Percentiles rank a stretch among this genome's conserved stretches.
These are phyloP conservation scores for Halichoerus grypus DNA, from an alignment of 2,113 vertebrate species.

Conservation along the genomic window DNA sequence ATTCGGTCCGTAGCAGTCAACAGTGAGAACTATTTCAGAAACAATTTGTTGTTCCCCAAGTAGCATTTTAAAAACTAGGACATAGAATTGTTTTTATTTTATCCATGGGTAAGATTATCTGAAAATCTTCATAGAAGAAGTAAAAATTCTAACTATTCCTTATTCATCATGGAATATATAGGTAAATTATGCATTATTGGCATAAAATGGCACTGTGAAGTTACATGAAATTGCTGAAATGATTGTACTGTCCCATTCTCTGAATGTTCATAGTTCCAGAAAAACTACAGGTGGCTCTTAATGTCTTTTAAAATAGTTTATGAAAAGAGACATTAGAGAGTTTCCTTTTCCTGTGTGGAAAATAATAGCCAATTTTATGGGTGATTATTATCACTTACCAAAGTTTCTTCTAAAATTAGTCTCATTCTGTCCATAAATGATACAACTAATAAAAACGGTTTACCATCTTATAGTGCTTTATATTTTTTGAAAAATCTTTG, in stretches of 20 bases:
- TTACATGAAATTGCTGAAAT: constrained; percentile 53
- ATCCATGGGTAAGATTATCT: background rate
- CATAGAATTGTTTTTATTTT: constrained; percentile 46
- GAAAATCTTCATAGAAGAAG: constrained; percentile 54
- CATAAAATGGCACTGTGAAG: constrained; percentile 37
- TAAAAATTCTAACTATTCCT: constrained; percentile 43
- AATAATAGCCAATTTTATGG: constrained; percentile 48
- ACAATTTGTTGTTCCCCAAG: background rate
- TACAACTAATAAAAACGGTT: background rate
- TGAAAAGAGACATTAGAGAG: constrained; percentile 23
- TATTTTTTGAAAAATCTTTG: background rate
- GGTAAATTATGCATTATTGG: constrained; percentile 51
- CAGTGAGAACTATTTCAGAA: constrained; percentile 37
- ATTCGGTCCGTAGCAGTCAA: background rate
- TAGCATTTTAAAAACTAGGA: constrained; percentile 29
- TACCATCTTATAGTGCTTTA: constrained; percentile 7
- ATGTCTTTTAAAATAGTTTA: constrained; percentile 57
- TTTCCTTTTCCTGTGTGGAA: constrained; percentile 43
- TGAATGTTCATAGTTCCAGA: constrained; percentile 45
- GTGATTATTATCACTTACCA: constrained; percentile 13
- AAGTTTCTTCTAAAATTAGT: constrained; percentile 53
- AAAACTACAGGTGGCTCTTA: constrained; percentile 49
- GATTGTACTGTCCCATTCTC: constrained; percentile 28
- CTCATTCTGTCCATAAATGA: constrained; percentile 7
- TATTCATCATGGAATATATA: constrained; percentile 34